Evolutionary conservation across 1,140 invertebrate species (phyloP).

Genomic region (Drosophila nannoptera): DNA sequence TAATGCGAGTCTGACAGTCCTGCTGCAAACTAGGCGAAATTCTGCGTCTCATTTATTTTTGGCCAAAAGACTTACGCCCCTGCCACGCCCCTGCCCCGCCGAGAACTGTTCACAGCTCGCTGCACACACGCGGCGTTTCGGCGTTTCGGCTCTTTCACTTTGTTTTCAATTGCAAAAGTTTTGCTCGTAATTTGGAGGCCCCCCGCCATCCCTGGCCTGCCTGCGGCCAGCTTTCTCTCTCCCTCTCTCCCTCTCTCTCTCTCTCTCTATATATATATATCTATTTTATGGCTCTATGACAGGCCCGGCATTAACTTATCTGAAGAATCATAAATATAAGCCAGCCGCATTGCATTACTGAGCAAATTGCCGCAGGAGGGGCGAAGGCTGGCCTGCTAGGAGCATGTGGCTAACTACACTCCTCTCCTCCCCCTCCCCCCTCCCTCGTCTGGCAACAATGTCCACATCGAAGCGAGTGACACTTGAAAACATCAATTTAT

Average conservation of each 20-base stretch:
- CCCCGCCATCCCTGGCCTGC: constrained; percentile 3
- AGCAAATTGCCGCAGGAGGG: constrained; percentile 54
- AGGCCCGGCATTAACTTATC: constrained; percentile 41
- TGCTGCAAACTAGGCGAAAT: constrained; percentile 9
- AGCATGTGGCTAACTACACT: constrained; percentile 35
- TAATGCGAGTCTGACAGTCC: constrained; percentile 56
- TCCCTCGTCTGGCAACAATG: constrained; percentile 11
- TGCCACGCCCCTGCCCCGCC: no score
- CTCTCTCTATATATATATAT: no score
- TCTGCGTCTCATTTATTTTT: constrained; percentile 26
- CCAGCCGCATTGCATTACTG: constrained; percentile 66
- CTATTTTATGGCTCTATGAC: neutral
- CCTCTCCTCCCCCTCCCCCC: neutral
- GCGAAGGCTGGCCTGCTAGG: constrained; percentile 8
- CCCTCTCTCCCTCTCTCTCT: no score
- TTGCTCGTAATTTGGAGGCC: constrained; percentile 23
- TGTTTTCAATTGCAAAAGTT: constrained; percentile 68
- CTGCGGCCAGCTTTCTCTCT: constrained; percentile 9
- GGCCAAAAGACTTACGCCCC: constrained; percentile 2
- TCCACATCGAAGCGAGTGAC: constrained; percentile 32
- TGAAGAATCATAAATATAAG: constrained; percentile 61
- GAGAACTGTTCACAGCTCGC: constrained; percentile 44
- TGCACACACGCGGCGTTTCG: constrained; percentile 30
- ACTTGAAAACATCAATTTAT: constrained; percentile 74
- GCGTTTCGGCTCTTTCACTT: constrained; percentile 46